phyloP scores from a whole-genome alignment of 1,140 invertebrate genomes.

The Ceratoteleas bidentatus region DNA sequence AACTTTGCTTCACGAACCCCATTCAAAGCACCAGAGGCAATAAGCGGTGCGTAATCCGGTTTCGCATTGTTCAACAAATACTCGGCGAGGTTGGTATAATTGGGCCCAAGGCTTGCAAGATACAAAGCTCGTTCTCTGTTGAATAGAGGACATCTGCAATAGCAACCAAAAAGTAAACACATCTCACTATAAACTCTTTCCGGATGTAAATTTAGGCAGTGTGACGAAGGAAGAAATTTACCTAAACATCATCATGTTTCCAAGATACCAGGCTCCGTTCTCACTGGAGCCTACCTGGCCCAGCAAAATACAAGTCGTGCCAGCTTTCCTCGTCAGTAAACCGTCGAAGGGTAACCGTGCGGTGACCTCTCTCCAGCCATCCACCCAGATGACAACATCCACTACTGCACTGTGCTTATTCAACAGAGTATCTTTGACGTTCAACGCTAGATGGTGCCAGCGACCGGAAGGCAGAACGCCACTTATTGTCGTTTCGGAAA shows the following conservation, averaged over 20 bases:
- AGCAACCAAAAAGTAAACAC: too few relatives aligned
- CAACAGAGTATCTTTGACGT: constrained; percentile 83
- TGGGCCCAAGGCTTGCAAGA: constrained; percentile 81
- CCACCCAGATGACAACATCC: constrained; percentile 82
- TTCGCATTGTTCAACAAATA: constrained; percentile 79
- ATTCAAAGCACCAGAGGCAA: constrained; percentile 77
- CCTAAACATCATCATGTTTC: constrained; percentile 82
- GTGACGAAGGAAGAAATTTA: constrained; percentile 20
- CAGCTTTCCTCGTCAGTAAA: constrained; percentile 79
- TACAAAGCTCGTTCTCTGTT: constrained; percentile 80
- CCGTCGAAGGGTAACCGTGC: constrained; percentile 81
- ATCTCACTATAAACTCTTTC: too few relatives aligned
- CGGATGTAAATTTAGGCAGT: too few relatives aligned
- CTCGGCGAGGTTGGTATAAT: constrained; percentile 81
- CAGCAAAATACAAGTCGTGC: constrained; percentile 80
- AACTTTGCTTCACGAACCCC: constrained; percentile 76
- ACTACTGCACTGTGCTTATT: constrained; percentile 83
- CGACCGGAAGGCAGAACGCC: constrained; percentile 79
- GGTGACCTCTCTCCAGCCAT: constrained; percentile 81
- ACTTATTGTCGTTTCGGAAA: constrained; percentile 82
- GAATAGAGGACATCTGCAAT: constrained; percentile 78
- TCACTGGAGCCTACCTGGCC: constrained; percentile 78
- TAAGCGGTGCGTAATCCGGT: constrained; percentile 79
- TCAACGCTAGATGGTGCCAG: constrained; percentile 85
- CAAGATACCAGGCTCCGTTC: constrained; percentile 80